These are phyloP conservation scores for Tupaia tana DNA, from an alignment of 2,113 vertebrate genomes.

Conservation along the genomic window DNA sequence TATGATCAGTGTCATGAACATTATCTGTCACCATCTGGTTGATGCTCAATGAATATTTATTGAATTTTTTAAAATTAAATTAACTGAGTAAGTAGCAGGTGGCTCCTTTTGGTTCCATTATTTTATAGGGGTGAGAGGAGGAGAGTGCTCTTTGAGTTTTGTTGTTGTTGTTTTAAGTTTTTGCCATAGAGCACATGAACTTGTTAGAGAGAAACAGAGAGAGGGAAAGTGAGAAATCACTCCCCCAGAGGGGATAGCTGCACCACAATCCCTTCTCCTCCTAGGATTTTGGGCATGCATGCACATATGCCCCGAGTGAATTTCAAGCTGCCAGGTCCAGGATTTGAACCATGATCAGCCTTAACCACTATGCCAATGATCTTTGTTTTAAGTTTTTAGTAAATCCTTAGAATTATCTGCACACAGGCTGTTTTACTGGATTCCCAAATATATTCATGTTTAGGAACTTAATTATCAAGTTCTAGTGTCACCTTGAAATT, in stretches of 20 bases:
- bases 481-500: background rate
- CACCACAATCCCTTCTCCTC: too few species aligned
- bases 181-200: too few species aligned
- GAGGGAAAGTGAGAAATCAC: too few species aligned
- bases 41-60: background rate
- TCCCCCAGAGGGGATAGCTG: too few species aligned
- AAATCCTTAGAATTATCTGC: background rate
- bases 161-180: too few species aligned
- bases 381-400: slow-evolving; percentile 42
- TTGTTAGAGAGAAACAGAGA: too few species aligned
- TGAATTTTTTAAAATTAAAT: background rate
- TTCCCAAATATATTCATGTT: slow-evolving; percentile 11
- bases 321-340: too few species aligned
- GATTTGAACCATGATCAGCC: too few species aligned
- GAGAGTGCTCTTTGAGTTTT: too few species aligned
- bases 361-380: background rate
- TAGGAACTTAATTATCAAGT: background rate
- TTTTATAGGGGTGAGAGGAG: background rate
- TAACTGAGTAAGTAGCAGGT: background rate
- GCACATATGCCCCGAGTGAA: too few species aligned
- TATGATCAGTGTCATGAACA: background rate
- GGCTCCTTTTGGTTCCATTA: background rate
- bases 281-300: too few species aligned
- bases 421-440: background rate
- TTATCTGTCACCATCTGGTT: background rate